phyloP scores from a whole-genome alignment of 2,797 vertebrate genomes.

The Tapera naevia region DNA sequence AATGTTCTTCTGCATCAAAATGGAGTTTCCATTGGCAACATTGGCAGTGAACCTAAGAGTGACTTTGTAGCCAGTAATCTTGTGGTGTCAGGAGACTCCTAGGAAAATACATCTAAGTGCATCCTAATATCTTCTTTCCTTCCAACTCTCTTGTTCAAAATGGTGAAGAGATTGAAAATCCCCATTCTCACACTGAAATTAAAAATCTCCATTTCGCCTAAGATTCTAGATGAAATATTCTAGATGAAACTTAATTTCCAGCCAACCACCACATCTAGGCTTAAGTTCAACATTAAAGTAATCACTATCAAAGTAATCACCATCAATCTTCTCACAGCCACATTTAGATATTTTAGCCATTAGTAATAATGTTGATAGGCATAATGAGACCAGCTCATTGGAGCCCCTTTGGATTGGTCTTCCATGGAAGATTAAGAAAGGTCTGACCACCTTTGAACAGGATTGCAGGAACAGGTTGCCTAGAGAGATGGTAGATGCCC shows the following conservation, averaged over 20 bases:
- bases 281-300: background rate
- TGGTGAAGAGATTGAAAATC: background rate
- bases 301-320: background rate
- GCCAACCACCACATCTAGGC: background rate
- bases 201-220: background rate
- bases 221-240: background rate
- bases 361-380: background rate
- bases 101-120: background rate
- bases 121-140: background rate
- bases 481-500: no score
- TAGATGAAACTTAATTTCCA: background rate
- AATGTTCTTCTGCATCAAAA: background rate
- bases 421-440: background rate
- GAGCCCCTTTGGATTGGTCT: background rate
- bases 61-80: background rate
- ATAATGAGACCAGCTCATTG: background rate
- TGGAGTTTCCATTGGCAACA: background rate
- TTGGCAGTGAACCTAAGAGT: background rate
- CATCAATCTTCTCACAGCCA: background rate
- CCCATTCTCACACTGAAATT: background rate
- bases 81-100: accelerated
- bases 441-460: background rate
- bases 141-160: background rate
- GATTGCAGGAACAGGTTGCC: no score
- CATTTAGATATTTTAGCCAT: background rate